Percentiles rank a stretch among this genome's conserved stretches.
phyloP scores from a whole-genome alignment of 1,140 invertebrate species.

The Drosophila sproati region DNA sequence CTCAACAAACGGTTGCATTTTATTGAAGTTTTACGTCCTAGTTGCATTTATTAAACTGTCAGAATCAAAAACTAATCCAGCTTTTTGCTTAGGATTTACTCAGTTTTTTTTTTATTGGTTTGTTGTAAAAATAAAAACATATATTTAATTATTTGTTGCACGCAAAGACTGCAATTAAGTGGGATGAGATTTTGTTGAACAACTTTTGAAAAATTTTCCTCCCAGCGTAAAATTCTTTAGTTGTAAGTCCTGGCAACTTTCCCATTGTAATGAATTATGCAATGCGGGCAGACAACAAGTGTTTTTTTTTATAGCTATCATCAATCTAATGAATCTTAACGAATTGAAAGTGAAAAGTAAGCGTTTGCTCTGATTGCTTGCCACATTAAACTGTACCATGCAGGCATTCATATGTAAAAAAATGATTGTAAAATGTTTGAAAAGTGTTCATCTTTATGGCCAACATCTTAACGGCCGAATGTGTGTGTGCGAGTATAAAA shows the following conservation, averaged over 20 bases:
- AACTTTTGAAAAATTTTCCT: background rate
- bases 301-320: conserved; percentile 20
- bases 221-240: background rate
- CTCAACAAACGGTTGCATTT: too few species aligned
- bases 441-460: conserved; percentile 36
- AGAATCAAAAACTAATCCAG: too few species aligned
- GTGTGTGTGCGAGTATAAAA: conserved; percentile 9
- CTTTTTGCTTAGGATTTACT: too few species aligned
- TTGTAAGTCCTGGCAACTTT: background rate
- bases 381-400: background rate
- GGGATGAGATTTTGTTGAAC: background rate
- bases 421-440: background rate
- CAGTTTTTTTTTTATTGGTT: too few species aligned
- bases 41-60: too few species aligned
- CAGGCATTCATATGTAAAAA: background rate
- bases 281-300: background rate
- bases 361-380: conserved; percentile 14
- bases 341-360: conserved; percentile 32
- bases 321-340: conserved; percentile 12
- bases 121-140: too few species aligned
- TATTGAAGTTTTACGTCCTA: too few species aligned
- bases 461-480: conserved; percentile 39
- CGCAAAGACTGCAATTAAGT: too few species aligned
- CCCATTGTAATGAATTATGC: conserved; percentile 7
- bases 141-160: too few species aligned